Evolutionary conservation across 2,113 vertebrate species (phyloP).

Genomic region (Hypocryptadius cinnamomeus): DNA sequence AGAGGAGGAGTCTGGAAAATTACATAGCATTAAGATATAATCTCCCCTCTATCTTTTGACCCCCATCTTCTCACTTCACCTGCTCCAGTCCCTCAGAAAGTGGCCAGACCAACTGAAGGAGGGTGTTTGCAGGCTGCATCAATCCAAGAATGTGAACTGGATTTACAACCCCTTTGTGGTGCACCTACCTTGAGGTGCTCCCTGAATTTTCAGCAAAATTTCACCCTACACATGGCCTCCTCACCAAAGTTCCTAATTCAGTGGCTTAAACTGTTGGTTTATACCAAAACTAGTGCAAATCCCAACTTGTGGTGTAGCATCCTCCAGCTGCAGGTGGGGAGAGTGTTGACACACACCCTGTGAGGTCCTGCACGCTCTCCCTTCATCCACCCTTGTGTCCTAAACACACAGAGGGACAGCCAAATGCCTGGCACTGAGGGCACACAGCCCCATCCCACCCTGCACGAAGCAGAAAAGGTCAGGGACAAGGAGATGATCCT

Average conservation of each 20-base stretch:
- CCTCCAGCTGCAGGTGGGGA: neutral
- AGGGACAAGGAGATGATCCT: neutral
- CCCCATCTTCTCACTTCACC: neutral
- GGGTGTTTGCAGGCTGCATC: too few relatives aligned
- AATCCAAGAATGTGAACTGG: neutral
- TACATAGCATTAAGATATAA: neutral
- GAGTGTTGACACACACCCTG: fast-evolving
- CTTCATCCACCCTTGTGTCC: neutral
- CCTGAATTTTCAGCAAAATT: neutral
- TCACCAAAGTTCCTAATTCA: neutral
- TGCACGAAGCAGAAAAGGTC: neutral
- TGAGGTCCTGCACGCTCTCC: fast-evolving
- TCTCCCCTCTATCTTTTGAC: neutral
- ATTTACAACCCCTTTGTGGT: neutral
- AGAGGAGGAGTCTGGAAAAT: neutral
- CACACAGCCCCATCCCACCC: neutral
- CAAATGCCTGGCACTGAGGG: fast-evolving
- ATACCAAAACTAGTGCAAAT: neutral
- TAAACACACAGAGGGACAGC: neutral
- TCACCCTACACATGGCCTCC: neutral
- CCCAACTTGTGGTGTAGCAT: neutral
- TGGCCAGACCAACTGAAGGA: neutral
- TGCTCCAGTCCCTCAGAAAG: neutral
- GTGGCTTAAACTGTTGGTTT: neutral
- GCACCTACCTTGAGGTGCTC: fast-evolving